Evolutionary conservation across 2,888 invertebrate species (phyloP).

Genomic region (Anarsia innoxiella): DNA sequence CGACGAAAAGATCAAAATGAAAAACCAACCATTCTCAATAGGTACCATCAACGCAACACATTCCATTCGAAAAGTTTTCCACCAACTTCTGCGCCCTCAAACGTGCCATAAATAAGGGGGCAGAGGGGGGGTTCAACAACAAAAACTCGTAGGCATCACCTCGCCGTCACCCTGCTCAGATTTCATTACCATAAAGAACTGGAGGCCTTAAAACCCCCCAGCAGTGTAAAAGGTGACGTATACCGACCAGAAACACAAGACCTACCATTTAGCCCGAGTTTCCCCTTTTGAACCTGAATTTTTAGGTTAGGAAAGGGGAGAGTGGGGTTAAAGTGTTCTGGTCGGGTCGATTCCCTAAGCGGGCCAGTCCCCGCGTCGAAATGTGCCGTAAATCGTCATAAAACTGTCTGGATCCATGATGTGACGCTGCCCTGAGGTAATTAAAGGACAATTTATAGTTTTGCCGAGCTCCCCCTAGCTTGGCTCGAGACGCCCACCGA

Average conservation of each 20-base stretch:
- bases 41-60: conserved; percentile 58
- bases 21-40: conserved; percentile 27
- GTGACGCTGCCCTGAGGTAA: conserved; percentile 79
- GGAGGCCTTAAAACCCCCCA: conserved; percentile 73
- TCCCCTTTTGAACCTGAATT: conserved; percentile 15
- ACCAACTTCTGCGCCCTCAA: conserved; percentile 56
- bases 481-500: conserved; percentile 36
- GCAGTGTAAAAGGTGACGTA: conserved; percentile 62
- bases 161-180: conserved; percentile 74
- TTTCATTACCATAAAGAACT: conserved; percentile 76
- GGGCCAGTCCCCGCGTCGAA: conserved; percentile 66
- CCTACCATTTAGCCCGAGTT: conserved; percentile 11
- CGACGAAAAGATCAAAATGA: conserved; percentile 17
- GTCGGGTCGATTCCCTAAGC: conserved; percentile 58
- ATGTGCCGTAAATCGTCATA: conserved; percentile 78
- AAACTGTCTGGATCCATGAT: conserved; percentile 84
- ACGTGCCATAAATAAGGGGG: conserved; percentile 71
- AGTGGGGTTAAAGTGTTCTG: conserved; percentile 30
- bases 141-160: conserved; percentile 72
- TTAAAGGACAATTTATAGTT: conserved; percentile 77
- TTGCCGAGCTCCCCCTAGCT: conserved; percentile 47
- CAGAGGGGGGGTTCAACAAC: conserved; percentile 54
- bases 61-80: conserved; percentile 60
- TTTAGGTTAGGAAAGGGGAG: conserved; percentile 19
- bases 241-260: conserved; percentile 23